Evolutionary conservation across 37 sponge, comb jelly and placozoan species (phyloP), one percentile per base, ranked within the genome.

Genomic region (Aplysina aerophoba): DNA sequence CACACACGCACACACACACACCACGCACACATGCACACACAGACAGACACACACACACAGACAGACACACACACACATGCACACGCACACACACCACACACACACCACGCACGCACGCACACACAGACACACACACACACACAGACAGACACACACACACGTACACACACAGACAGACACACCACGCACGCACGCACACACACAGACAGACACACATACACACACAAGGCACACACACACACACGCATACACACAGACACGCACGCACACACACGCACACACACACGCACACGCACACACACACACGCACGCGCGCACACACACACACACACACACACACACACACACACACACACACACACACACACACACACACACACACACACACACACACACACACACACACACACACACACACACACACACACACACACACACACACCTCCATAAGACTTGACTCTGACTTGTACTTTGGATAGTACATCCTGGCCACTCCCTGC

Each of bases 401-500:
- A 69, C 34, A 30, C 34, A 30, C 28, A 69, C 34, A 69, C 71
- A 44, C 50, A 44, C 28, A 62, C 64, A 62, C 64, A 62, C 37
- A 71, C 36, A 34, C 33, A 71, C 37, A 34, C 73, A 71, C 37
- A 71, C 12, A 4, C n/a, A 12, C 37, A 15, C 36, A 53, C 21
- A 75, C 78, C 78, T 75, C 78, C 21, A 75, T 75, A 24, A 75
- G 54, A 25, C 20, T 50, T 19, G 78, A 50, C 78, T 75, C 78
- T 44, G 78, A n/a, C 25, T 75, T 75, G 53, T 75, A 75, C 15
- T 75, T 24, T 0, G 78, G 78, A 75, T 69, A 69, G 71, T 69
- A 69, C 71, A 69, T 69, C 34, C 71, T 33, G 6, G 25, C 40
- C 78, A 75, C 78, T 25, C 78, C 78, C 78, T 75, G 38, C 5